A percentile compares a stretch with the other conserved stretches of the same genome.
Evolutionary conservation across 2,888 invertebrate species (phyloP).

Genomic region (Scrobipalpa atriplicella): DNA sequence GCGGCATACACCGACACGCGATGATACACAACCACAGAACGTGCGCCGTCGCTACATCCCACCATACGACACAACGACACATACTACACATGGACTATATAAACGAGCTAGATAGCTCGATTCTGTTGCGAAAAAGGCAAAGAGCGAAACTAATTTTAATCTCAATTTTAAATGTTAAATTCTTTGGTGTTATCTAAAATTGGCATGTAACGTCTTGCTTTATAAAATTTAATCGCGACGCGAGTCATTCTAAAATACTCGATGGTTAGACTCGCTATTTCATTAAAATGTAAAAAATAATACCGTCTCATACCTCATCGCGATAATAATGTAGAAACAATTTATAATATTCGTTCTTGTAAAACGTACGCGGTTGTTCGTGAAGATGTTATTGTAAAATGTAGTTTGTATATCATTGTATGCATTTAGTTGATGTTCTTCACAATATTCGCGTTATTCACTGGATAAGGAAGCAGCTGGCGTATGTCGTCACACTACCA

Average conservation of each 20-base stretch:
- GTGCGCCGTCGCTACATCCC: conserved; percentile 29
- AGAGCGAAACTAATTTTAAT: conserved; percentile 21
- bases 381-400: conserved; percentile 26
- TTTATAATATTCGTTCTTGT: conserved; percentile 25
- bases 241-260: conserved; percentile 10
- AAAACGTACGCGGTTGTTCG: conserved; percentile 29
- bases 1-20: conserved; percentile 58
- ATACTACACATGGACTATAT: background rate
- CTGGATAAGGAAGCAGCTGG: background rate
- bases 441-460: conserved; percentile 2
- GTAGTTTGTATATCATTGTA: conserved; percentile 23
- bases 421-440: conserved; percentile 26
- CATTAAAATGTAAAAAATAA: conserved; percentile 36
- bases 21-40: conserved; percentile 39
- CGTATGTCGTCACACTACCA: conserved; percentile 46
- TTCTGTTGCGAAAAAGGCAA: background rate
- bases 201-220: background rate
- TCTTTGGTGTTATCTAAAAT: conserved; percentile 8
- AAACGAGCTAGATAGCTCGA: too few species aligned
- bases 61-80: conserved; percentile 8
- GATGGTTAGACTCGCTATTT: conserved; percentile 26
- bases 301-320: conserved; percentile 67
- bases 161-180: conserved; percentile 13
- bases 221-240: conserved; percentile 6
- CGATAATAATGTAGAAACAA: conserved; percentile 46